Conservation (phyloP, 2,113 vertebrate genomes). For the Triplophysa dalaica region DNA sequence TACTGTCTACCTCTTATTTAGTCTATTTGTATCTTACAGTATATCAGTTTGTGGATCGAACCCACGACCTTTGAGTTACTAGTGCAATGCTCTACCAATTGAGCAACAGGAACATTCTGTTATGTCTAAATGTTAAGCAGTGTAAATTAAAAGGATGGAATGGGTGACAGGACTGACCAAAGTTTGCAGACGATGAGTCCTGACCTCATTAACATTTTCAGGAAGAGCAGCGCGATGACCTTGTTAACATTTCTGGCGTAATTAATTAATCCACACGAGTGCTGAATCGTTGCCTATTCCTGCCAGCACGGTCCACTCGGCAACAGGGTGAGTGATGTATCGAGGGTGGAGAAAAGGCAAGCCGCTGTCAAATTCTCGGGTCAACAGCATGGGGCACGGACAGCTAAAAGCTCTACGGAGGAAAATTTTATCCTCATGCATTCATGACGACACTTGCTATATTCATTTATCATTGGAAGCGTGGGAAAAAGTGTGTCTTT, state of each 20-base stretch:
- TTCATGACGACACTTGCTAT: neutral
- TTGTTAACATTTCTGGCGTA: conserved; percentile 69
- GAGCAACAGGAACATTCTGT: neutral
- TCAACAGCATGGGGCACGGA: conserved; percentile 60
- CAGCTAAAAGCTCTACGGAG: conserved; percentile 70
- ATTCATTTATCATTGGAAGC: neutral
- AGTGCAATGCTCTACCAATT: too few relatives aligned
- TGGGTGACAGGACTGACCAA: conserved; percentile 53
- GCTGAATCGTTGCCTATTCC: conserved; percentile 53
- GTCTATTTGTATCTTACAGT: too few relatives aligned
- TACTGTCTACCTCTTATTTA: too few relatives aligned
- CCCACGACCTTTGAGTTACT: too few relatives aligned
- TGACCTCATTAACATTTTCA: conserved; percentile 65
- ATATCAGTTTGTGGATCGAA: too few relatives aligned
- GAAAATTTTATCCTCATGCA: conserved; percentile 44
- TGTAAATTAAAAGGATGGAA: conserved; percentile 29
- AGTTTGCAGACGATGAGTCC: conserved; percentile 51
- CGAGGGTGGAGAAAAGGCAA: conserved; percentile 50
- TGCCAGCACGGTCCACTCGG: conserved; percentile 37
- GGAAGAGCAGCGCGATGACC: conserved; percentile 62
- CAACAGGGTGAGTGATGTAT: conserved; percentile 68
- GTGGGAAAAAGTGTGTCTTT: neutral
- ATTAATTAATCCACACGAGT: conserved; percentile 76
- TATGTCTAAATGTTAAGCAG: conserved; percentile 30
- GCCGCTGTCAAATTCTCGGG: conserved; percentile 54